A percentile compares a stretch with the other conserved stretches of the same genome.
phyloP scores from a whole-genome alignment of 2,113 vertebrate genomes.

The Vulpes vulpes region DNA sequence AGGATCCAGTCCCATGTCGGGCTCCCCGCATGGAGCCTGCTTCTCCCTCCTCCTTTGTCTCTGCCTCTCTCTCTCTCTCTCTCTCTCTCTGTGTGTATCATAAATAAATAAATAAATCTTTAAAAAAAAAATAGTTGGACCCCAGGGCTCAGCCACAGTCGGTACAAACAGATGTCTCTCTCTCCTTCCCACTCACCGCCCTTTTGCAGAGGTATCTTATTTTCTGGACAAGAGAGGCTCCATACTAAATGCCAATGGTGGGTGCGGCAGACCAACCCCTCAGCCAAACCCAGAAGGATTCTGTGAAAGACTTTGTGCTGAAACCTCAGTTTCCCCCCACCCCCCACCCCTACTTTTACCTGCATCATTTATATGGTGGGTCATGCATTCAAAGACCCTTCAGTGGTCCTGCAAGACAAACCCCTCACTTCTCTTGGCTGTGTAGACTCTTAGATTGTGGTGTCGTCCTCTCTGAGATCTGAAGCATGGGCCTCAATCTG shows the following conservation, averaged over 20 bases:
- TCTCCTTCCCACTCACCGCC: background rate
- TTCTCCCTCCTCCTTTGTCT: no score
- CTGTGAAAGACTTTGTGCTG: background rate
- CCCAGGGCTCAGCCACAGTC: background rate
- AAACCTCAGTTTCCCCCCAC: no score
- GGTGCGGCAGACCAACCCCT: background rate
- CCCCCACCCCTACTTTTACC: background rate
- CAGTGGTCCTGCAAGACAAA: accelerated
- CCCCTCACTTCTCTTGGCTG: background rate
- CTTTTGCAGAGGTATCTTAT: background rate
- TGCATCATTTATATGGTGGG: background rate
- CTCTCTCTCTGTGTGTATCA: no score
- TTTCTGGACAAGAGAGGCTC: background rate
- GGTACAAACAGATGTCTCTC: accelerated
- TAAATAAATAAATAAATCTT: no score
- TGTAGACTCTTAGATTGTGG: no score
- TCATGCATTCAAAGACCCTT: background rate
- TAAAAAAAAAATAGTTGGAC: no score
- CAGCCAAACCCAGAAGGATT: background rate
- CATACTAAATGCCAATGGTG: background rate
- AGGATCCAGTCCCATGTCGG: no score
- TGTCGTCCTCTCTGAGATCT: background rate
- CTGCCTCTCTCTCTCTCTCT: no score
- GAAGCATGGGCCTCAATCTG: accelerated
- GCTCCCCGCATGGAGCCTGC: no score